Base-by-base conservation (phyloP, 2,797 vertebrate genomes). In the Parotocinclus haroldoi region DNA sequence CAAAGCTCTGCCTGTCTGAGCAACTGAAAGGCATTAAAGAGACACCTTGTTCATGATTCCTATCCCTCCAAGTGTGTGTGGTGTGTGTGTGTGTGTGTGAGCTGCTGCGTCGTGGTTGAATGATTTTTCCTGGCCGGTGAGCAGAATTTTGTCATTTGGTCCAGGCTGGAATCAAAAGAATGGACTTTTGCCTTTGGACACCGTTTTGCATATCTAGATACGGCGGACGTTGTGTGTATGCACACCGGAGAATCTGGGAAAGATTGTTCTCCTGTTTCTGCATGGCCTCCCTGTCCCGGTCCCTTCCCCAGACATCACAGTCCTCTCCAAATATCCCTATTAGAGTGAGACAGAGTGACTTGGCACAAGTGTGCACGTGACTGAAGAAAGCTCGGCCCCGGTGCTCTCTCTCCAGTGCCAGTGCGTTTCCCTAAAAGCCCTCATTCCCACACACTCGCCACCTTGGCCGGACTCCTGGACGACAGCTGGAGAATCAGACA, bases 171-270 rank as follows among this genome's bases (percentile, higher is more conserved):
- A 52, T 62, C 59, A n/a, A 49, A 13, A 42, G 1, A 45, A n/a
- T 59, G 11, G 18, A 1, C n/a, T 19, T 61, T 27, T 40, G 37
- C 40, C 11, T 10, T 11, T 42, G 44, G 8, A 9, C 38, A 59
- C 44, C 63, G 75, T 60, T 60, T 46, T 13, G 11, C n/a, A 5
- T 27, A 27, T 27, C 27, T 27, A 27, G 27, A 27, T 27, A 27
- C 5, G 5, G 27, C 27, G 27, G 27, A 27, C 27, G 5, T 27
- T 27, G 27, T 27, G 27, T 5, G 27, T 27, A 27, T 5, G 27
- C 27, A 27, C 27, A 27, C 27, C 27, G 27, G 27, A 66, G 71
- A 81, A 82, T 81, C 72, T 81, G 81, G 77, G 76, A 87, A 72
- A 55, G 57, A 82, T 88, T 84, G 82, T 70, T 79, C 79, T 27